Conservation (phyloP, 2,113 vertebrate species). For the Eurystomus gularis region DNA sequence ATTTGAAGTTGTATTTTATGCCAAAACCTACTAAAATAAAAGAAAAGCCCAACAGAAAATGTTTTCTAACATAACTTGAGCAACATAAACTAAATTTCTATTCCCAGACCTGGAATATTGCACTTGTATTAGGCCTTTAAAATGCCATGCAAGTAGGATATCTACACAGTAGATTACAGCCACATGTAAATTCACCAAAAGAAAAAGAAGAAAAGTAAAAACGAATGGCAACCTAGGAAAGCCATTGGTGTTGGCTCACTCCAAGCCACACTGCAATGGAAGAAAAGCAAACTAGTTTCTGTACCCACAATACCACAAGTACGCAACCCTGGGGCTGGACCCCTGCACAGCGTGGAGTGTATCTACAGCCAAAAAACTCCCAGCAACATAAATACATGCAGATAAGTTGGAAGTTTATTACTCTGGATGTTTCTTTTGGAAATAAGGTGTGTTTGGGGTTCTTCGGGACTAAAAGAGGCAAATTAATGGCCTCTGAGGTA, state of each 20-base stretch:
- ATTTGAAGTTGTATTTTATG: not conserved
- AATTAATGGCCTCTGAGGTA: not conserved
- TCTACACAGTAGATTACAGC: not conserved
- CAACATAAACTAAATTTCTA: not conserved
- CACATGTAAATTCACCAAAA: not conserved
- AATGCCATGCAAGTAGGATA: not conserved
- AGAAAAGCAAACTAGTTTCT: not conserved
- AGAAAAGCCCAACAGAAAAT: not conserved
- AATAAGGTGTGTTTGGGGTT: not conserved
- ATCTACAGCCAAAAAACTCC: not conserved
- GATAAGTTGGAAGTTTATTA: not conserved
- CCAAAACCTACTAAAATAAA: not conserved
- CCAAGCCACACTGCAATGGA: not conserved
- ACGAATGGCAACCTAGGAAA: not conserved
- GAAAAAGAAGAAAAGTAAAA: not conserved
- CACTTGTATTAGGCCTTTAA: not conserved
- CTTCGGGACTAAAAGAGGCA: not conserved
- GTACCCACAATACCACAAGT: not conserved
- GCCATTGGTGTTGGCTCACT: not conserved
- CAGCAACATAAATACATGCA: not conserved
- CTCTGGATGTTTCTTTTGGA: not conserved
- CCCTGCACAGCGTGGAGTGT: accelerated
- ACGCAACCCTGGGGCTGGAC: not conserved
- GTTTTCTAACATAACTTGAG: not conserved
- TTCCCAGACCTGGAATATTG: not conserved